Base-by-base conservation (phyloP, 2,888 invertebrate genomes). In the Lochmaea crataegi region DNA sequence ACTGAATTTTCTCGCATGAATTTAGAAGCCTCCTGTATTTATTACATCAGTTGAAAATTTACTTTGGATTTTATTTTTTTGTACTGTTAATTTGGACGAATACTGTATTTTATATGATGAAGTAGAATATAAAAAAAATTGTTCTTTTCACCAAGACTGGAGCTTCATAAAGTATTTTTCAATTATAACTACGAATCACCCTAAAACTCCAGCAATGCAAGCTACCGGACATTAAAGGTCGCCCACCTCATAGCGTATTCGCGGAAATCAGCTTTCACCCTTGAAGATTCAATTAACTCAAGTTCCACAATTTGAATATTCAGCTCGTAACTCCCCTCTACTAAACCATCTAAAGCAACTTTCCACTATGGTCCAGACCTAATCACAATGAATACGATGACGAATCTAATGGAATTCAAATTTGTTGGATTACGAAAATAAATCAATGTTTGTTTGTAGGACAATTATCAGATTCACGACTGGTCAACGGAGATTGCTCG, bases 401-500 rank as follows among this genome's bases (percentile, higher is more conserved):
- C 61, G 32, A 45, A 51, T 60, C 45, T 38, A 68, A 68, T 68
- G 42, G 18, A 32, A 60, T 26, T 68, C 51, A 42, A 48, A 68
- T 68, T 68, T 60, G 68, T 68, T 60, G 48, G 51, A 60, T 60
- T 41, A 51, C 48, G 48, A 51, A 14, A 68, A 68, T 68, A 48
- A 68, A 68, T 68, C 68, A 61, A 68, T 61, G 68, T 68, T 61
- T 48, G 68, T 42, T n/a, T 48, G 48, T 57, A 68, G 65, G 42
- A 65, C 22, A 71, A 65, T 65, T 56, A 71, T 53, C 41, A 66
- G 66, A 71, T 71, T 65, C 60, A 65, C 51, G 51, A 53, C 51
- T 77, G 78, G 77, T 71, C 77, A 76, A 72, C 60, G 66, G 73
- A 77, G 77, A 76, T 76, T 73, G 70, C 73, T 68, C 70, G 65